These are phyloP conservation scores for Rhabditophanes sp. DNA, from an alignment of 2,888 invertebrate genomes.

Conservation along the genomic window DNA sequence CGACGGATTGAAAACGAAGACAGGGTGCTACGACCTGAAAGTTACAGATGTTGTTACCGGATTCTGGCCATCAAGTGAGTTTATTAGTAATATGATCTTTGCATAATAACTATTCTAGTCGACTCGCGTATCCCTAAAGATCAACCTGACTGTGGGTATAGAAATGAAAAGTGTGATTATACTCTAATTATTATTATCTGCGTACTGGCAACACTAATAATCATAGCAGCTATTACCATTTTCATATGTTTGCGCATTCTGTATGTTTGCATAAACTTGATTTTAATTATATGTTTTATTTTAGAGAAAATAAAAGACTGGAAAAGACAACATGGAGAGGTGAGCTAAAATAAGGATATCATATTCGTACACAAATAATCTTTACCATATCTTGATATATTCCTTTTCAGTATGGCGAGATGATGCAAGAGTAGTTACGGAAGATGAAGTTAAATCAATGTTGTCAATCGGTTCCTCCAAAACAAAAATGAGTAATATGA, in stretches of 20 bases:
- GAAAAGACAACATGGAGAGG: conserved; percentile 33
- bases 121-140: conserved; percentile 27
- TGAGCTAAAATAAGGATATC: too few relatives aligned
- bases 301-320: conserved; percentile 28
- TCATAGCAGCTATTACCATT: conserved; percentile 10
- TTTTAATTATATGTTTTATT: too few relatives aligned
- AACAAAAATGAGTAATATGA: conserved; percentile 39
- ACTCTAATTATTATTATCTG: conserved; percentile 25
- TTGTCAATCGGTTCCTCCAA: conserved; percentile 33
- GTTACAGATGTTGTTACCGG: conserved; percentile 33
- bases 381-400: too few relatives aligned
- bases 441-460: conserved; percentile 42
- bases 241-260: too few relatives aligned
- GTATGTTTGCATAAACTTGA: too few relatives aligned
- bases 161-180: conserved; percentile 30
- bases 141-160: conserved; percentile 34
- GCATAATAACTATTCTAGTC: too few relatives aligned
- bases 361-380: too few relatives aligned
- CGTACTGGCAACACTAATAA: conserved; percentile 8
- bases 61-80: conserved; percentile 41
- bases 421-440: conserved; percentile 34
- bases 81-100: too few relatives aligned
- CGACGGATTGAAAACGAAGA: conserved; percentile 28
- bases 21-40: conserved; percentile 36
- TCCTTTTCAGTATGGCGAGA: conserved; percentile 35